These are phyloP conservation scores for Aporophyla lueneburgensis DNA, from an alignment of 2,888 invertebrate species.

Conservation along the genomic window DNA sequence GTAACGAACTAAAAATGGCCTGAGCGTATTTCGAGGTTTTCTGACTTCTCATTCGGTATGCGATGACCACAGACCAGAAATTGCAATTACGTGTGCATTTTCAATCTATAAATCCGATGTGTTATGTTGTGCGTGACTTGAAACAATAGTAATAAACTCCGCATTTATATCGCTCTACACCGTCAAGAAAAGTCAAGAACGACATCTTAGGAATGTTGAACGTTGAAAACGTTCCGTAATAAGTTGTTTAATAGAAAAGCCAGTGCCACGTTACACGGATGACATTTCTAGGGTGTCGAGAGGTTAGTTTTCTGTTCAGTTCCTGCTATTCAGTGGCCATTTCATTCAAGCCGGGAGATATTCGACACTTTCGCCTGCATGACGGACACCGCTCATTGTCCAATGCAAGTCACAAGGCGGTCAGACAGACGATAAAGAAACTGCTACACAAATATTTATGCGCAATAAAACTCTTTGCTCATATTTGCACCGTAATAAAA, in stretches of 20 bases:
- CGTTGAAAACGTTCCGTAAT: slow-evolving; percentile 10
- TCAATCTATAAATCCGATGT: slow-evolving; percentile 49
- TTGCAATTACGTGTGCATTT: slow-evolving; percentile 27
- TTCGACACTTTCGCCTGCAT: slow-evolving; percentile 27
- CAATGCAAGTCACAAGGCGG: slow-evolving; percentile 29
- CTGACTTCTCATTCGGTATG: background rate
- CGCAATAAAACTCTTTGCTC: slow-evolving; percentile 46
- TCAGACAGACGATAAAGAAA: slow-evolving; percentile 50
- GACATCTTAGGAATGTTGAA: slow-evolving; percentile 26
- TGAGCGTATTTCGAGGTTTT: background rate
- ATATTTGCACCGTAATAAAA: slow-evolving; percentile 7
- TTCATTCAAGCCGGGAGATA: slow-evolving; percentile 31
- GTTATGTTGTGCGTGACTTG: slow-evolving; percentile 49
- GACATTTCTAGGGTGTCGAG: slow-evolving; percentile 26
- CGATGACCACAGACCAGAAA: slow-evolving; percentile 3
- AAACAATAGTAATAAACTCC: slow-evolving; percentile 59
- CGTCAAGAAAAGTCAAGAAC: slow-evolving; percentile 10
- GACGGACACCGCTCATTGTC: slow-evolving; percentile 2
- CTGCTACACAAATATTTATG: slow-evolving; percentile 63
- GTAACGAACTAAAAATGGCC: background rate
- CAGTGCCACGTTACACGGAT: background rate
- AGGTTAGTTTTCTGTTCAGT: background rate
- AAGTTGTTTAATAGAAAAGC: slow-evolving; percentile 9
- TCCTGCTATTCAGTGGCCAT: slow-evolving; percentile 22
- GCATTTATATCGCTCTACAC: slow-evolving; percentile 20